Evolutionary conservation across 2,113 vertebrate genomes (phyloP).

Genomic region (Chelonoidis abingdonii): DNA sequence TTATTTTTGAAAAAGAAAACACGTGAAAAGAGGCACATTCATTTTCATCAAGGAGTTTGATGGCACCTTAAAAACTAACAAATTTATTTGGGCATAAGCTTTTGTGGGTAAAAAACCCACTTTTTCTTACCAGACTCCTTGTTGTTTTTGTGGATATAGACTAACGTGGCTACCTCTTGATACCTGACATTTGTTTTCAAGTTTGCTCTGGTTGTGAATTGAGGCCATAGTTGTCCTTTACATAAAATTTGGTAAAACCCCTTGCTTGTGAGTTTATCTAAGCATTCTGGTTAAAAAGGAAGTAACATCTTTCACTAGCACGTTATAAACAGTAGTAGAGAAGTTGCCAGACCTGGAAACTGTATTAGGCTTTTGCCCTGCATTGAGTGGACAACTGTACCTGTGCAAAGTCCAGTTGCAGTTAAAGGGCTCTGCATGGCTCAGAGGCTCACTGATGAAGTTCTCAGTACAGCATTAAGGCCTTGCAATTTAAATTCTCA

Average conservation of each 20-base stretch:
- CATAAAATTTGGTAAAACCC: neutral
- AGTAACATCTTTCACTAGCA: neutral
- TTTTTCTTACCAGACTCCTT: no score
- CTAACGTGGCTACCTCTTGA: no score
- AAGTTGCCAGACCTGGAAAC: neutral
- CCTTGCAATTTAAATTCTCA: rapidly evolving
- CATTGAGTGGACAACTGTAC: neutral
- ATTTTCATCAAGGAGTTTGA: no score
- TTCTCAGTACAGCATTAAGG: rapidly evolving
- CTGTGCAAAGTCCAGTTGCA: neutral
- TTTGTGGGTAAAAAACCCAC: no score
- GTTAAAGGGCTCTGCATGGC: neutral
- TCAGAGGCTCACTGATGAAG: neutral
- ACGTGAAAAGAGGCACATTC: neutral
- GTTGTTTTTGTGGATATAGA: no score
- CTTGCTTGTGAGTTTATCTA: neutral
- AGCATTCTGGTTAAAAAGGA: neutral
- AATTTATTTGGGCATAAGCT: no score
- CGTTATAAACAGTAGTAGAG: neutral
- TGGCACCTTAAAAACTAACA: no score
- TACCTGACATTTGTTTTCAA: no score
- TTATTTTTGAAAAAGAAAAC: neutral
- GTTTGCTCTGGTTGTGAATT: neutral
- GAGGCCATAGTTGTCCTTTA: rapidly evolving
- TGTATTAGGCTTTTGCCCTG: neutral